These are phyloP conservation scores for Carcinoscorpius rotundicauda DNA, from an alignment of 1,140 invertebrate species.

Conservation along the genomic window DNA sequence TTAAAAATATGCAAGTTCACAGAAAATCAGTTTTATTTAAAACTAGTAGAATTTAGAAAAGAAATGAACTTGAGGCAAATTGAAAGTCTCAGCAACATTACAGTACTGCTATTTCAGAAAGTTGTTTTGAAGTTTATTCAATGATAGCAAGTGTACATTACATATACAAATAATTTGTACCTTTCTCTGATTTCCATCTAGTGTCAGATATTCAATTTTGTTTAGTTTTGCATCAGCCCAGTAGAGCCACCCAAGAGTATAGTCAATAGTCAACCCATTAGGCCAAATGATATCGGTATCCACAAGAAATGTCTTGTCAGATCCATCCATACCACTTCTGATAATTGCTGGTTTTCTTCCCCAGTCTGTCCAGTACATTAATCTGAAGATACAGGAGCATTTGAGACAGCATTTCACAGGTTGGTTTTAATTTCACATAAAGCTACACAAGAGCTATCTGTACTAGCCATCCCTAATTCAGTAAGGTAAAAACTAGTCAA, in stretches of 20 bases:
- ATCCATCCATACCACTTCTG: slow-evolving; percentile 71
- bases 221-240: slow-evolving; percentile 40
- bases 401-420: not conserved
- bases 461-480: too few species aligned
- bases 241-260: slow-evolving; percentile 37
- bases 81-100: too few species aligned
- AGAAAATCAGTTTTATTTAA: not conserved
- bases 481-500: not conserved
- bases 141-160: too few species aligned
- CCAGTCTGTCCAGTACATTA: slow-evolving; percentile 81
- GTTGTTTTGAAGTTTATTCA: too few species aligned
- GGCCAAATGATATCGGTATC: slow-evolving; percentile 56
- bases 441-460: too few species aligned
- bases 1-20: too few species aligned
- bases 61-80: too few species aligned
- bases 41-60: slow-evolving; percentile 2
- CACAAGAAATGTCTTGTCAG: slow-evolving; percentile 56
- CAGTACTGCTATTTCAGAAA: too few species aligned
- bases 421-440: too few species aligned
- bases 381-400: slow-evolving; percentile 37
- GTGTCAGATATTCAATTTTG: slow-evolving; percentile 41
- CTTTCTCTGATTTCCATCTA: slow-evolving; percentile 36
- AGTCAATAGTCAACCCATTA: slow-evolving; percentile 53
- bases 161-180: not conserved
- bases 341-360: slow-evolving; percentile 43